Evolutionary conservation across 2,113 vertebrate species (phyloP).

Genomic region (Peromyscus leucopus): DNA sequence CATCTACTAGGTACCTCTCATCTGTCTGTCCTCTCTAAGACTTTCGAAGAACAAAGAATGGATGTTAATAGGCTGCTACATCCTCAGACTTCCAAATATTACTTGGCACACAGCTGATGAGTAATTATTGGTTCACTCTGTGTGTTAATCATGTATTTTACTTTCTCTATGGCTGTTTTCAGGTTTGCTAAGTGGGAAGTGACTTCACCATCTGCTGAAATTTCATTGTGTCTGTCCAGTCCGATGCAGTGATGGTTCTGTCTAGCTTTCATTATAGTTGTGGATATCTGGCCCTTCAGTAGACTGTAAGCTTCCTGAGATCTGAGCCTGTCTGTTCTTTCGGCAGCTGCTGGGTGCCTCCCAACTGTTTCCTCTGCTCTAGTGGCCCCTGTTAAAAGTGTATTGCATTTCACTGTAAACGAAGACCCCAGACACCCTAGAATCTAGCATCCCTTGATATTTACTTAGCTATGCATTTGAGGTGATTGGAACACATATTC

Average conservation of each 20-base stretch:
- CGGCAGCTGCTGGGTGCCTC: background rate
- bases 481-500: background rate
- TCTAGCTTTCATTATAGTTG: background rate
- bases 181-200: background rate
- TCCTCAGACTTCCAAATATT: background rate
- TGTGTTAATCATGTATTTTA: slow-evolving; percentile 13
- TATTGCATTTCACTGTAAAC: background rate
- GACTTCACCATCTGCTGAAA: background rate
- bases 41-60: background rate
- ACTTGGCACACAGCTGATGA: background rate
- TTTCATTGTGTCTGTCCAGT: background rate
- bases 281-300: background rate
- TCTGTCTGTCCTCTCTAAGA: background rate
- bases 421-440: background rate
- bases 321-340: background rate
- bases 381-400: background rate
- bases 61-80: background rate
- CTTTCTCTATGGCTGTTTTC: background rate
- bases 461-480: background rate
- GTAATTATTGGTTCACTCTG: background rate
- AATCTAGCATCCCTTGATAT: background rate
- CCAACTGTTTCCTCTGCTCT: background rate
- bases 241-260: background rate
- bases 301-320: background rate
- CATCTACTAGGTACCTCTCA: background rate